phyloP scores from a whole-genome alignment of 2,797 vertebrate species.

The Cyclopterus lumpus region DNA sequence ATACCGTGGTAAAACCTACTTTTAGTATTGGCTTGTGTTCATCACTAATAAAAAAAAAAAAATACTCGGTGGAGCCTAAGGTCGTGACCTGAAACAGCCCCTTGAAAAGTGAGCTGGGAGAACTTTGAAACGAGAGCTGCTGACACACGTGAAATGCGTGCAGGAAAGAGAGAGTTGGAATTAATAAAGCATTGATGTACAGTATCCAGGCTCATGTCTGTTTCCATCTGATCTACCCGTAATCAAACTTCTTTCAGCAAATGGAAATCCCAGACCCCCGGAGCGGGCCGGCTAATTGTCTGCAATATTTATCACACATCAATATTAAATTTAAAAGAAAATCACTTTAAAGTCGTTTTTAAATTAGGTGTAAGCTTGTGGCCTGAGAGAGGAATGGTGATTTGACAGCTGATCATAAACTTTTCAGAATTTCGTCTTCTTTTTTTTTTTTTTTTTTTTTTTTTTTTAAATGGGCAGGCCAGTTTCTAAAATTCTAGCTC shows the following conservation, averaged over 20 bases:
- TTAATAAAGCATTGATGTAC: slow-evolving; percentile 60
- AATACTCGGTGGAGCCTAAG: background rate
- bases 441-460: no score
- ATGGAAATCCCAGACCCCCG: slow-evolving; percentile 63
- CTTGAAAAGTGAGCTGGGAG: slow-evolving; percentile 23
- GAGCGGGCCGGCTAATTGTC: slow-evolving; percentile 58
- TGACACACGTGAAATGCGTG: slow-evolving; percentile 60
- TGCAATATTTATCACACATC: slow-evolving; percentile 79
- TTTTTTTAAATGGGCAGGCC: slow-evolving; percentile 22
- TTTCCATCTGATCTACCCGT: slow-evolving; percentile 79
- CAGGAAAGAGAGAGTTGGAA: slow-evolving; percentile 29
- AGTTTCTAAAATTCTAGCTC: slow-evolving; percentile 56
- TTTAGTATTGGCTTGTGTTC: background rate
- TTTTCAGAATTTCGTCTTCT: slow-evolving; percentile 46
- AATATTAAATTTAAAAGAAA: slow-evolving; percentile 76
- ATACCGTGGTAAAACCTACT: background rate
- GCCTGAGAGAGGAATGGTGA: slow-evolving; percentile 35
- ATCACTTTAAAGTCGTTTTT: slow-evolving; percentile 69
- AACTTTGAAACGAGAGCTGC: slow-evolving; percentile 60
- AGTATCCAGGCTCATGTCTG: slow-evolving; percentile 70
- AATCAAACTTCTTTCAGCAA: slow-evolving; percentile 69
- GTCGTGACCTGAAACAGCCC: slow-evolving; percentile 25
- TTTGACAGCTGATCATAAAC: slow-evolving; percentile 64
- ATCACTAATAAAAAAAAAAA: background rate
- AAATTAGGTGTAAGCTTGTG: slow-evolving; percentile 45